Base-by-base conservation (phyloP, 2,888 invertebrate species). In the Leptinotarsa peninsularis region DNA sequence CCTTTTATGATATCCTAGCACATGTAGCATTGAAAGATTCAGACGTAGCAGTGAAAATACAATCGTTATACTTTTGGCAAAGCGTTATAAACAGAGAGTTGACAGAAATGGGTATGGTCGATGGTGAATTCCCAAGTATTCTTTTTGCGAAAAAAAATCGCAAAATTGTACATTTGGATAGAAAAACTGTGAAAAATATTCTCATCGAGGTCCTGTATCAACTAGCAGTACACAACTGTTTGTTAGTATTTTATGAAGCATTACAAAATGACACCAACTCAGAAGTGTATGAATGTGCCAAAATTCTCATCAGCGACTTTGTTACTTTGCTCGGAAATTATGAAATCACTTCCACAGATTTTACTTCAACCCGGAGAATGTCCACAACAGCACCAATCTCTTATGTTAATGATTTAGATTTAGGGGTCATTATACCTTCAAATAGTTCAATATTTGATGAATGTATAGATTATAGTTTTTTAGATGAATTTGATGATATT, bases 21-120 rank as follows among this genome's bases (percentile, higher is more conserved):
- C 90, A 91, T 15, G 91, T 93, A 1, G 92, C 93, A 0, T 90
- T 93, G 0, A 89, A 90, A 14, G 96, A 96, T 86, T 90, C 95
- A 74, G 93, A 96, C 84, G 95, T 95, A 95, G 95, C 96, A 86
- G 95, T 95, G 0, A 94, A 95, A 87, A 88, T 93, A 0, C 91
- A 91, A 73, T 93, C 94, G 0, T 85, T 96, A 1, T 89, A 90
- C 74, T 95, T 94, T 83, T 96, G 95, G 95, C 90, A 90, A 73
- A 88, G 91, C 17, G 93, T 94, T 27, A 93, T 94, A 63, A 89
- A 91, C 43, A 90, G 91, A 0, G 90, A 92, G 71, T 88, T 95
- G 13, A 90, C 90, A 0, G 91, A 94, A 83, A 94, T 95, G 87
- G 95, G 95, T 15, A 94, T 95, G 94, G 91, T 95, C 14, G 95